Evolutionary conservation across 2,888 invertebrate genomes (phyloP).

Genomic region (Thymelicus sylvestris): DNA sequence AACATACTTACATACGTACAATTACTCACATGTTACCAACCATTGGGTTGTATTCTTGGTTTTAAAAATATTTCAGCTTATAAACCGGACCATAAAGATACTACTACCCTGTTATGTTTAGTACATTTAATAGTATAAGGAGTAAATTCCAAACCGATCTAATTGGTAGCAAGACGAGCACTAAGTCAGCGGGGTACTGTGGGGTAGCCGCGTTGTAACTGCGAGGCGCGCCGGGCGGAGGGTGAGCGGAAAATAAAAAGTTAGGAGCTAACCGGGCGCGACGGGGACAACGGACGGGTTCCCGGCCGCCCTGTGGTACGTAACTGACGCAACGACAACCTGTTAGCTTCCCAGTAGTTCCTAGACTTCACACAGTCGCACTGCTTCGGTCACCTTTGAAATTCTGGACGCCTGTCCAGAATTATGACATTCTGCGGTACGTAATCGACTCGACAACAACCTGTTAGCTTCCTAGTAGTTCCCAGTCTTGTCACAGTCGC

Average conservation of each 20-base stretch:
- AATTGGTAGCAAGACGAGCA: neutral
- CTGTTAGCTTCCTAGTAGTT: neutral
- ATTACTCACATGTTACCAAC: no score
- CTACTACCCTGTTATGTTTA: no score
- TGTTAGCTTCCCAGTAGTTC: neutral
- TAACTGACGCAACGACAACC: conserved; percentile 44
- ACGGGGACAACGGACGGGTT: conserved; percentile 75
- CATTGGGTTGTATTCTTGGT: no score
- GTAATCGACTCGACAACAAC: conserved; percentile 47
- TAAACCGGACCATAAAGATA: no score
- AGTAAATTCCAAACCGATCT: neutral
- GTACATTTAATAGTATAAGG: no score
- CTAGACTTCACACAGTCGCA: neutral
- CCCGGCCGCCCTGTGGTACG: conserved; percentile 65
- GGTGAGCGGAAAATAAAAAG: conserved; percentile 81
- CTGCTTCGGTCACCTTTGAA: neutral
- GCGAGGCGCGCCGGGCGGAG: conserved; percentile 77
- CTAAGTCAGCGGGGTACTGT: conserved; percentile 58
- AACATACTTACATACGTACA: no score
- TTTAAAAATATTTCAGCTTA: no score
- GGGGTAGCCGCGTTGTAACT: conserved; percentile 53
- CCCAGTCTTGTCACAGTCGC: no score
- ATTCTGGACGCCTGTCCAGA: no score
- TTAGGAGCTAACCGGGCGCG: conserved; percentile 81
- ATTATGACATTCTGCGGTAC: conserved; percentile 50